Evolutionary conservation across 2,888 invertebrate genomes (phyloP).

Genomic region (Melitaea athalia): DNA sequence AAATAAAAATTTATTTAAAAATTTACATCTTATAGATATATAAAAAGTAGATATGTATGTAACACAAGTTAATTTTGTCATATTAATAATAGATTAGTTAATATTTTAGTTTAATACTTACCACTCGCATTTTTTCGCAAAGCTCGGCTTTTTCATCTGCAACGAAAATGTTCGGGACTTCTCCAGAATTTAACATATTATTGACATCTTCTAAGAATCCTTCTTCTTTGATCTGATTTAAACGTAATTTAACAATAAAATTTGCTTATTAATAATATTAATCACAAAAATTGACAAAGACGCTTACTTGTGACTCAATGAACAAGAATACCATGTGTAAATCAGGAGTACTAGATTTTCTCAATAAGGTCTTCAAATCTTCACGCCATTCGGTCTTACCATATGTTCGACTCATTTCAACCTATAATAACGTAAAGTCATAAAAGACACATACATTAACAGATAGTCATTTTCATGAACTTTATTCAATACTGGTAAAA

Average conservation of each 20-base stretch:
- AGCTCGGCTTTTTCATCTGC: constrained; percentile 94
- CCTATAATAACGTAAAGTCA: constrained; percentile 72
- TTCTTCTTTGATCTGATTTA: constrained; percentile 92
- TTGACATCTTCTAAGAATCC: constrained; percentile 96
- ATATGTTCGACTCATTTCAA: constrained; percentile 95
- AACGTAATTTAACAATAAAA: neutral
- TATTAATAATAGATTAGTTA: too few species aligned
- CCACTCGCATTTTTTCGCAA: constrained; percentile 94
- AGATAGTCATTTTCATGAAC: too few species aligned
- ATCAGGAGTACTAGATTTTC: constrained; percentile 91
- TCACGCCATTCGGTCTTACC: constrained; percentile 94
- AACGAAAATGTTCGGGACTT: constrained; percentile 94
- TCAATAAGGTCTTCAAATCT: constrained; percentile 91
- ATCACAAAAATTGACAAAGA: neutral
- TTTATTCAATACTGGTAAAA: too few species aligned
- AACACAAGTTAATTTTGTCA: too few species aligned
- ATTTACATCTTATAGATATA: too few species aligned
- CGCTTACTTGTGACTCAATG: constrained; percentile 90
- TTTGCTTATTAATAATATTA: neutral
- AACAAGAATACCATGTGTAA: constrained; percentile 95
- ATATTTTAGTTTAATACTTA: constrained; percentile 46
- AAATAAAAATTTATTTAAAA: too few species aligned
- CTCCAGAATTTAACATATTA: constrained; percentile 95
- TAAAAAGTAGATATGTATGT: too few species aligned
- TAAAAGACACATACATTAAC: too few species aligned